These are phyloP conservation scores for Diprion similis DNA, from an alignment of 1,140 invertebrate genomes.

Conservation along the genomic window DNA sequence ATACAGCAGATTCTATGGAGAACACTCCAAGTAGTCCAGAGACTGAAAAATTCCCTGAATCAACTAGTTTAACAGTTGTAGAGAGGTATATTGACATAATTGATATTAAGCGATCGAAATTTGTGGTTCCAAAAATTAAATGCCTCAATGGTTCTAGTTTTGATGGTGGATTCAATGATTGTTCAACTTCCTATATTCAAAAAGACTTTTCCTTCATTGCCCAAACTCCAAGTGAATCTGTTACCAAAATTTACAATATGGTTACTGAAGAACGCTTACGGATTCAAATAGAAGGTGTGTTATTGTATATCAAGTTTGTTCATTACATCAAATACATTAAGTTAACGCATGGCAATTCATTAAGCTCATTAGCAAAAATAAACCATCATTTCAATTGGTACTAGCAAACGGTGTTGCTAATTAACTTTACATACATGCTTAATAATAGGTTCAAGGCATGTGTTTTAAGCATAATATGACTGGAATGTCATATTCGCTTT, in stretches of 20 bases:
- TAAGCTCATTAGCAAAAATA: no score
- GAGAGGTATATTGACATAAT: background rate
- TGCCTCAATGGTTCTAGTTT: constrained; percentile 36
- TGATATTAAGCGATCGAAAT: background rate
- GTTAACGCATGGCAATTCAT: no score
- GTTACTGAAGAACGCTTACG: constrained; percentile 69
- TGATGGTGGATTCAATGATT: constrained; percentile 51
- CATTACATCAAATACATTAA: no score
- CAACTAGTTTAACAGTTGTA: background rate
- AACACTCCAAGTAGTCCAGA: constrained; percentile 50
- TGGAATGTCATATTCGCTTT: no score
- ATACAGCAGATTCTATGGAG: constrained; percentile 38
- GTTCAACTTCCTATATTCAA: background rate
- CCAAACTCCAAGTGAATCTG: constrained; percentile 56
- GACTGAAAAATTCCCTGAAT: constrained; percentile 27
- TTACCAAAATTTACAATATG: constrained; percentile 64
- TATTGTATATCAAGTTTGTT: background rate
- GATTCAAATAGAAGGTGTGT: constrained; percentile 63
- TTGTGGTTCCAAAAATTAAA: background rate
- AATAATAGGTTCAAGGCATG: no score
- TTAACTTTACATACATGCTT: no score
- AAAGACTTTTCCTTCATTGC: background rate
- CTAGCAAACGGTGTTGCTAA: no score
- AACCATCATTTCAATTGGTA: no score
- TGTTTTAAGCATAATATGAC: no score